Evolutionary conservation across 2,888 invertebrate genomes (phyloP).

Genomic region (Agonopterix alstromeriana): DNA sequence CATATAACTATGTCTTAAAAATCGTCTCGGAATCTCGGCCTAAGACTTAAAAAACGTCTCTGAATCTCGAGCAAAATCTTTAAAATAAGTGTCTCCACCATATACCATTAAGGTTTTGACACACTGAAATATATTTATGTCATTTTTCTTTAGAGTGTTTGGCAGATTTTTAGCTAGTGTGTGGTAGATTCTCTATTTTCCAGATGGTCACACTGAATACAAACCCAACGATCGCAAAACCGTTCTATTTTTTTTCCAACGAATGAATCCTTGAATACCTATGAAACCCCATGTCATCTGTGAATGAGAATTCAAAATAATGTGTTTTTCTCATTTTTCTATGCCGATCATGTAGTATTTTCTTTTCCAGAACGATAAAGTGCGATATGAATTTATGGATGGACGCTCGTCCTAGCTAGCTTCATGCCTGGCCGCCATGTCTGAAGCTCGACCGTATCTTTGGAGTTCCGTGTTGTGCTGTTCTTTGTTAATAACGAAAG

Average conservation of each 20-base stretch:
- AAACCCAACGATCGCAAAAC: not conserved
- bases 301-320: slow-evolving; percentile 52
- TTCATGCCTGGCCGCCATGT: slow-evolving; percentile 72
- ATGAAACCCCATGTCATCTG: slow-evolving; percentile 59
- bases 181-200: too few species aligned
- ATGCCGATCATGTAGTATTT: slow-evolving; percentile 61
- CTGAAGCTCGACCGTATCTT: slow-evolving; percentile 72
- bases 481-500: slow-evolving; percentile 66
- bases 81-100: too few species aligned
- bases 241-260: not conserved
- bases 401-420: slow-evolving; percentile 57
- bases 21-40: too few species aligned
- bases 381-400: slow-evolving; percentile 22
- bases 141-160: too few species aligned
- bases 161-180: too few species aligned
- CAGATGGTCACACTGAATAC: too few species aligned
- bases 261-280: slow-evolving; percentile 10
- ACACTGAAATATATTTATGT: too few species aligned
- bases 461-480: slow-evolving; percentile 73
- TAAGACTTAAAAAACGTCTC: too few species aligned
- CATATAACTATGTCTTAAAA: too few species aligned
- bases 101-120: too few species aligned
- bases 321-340: slow-evolving; percentile 47
- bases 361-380: slow-evolving; percentile 60
- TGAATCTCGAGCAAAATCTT: too few species aligned